Evolutionary conservation across 1,140 invertebrate species (phyloP), one percentile per base, ranked within the genome.

Genomic region (Venturia canescens): DNA sequence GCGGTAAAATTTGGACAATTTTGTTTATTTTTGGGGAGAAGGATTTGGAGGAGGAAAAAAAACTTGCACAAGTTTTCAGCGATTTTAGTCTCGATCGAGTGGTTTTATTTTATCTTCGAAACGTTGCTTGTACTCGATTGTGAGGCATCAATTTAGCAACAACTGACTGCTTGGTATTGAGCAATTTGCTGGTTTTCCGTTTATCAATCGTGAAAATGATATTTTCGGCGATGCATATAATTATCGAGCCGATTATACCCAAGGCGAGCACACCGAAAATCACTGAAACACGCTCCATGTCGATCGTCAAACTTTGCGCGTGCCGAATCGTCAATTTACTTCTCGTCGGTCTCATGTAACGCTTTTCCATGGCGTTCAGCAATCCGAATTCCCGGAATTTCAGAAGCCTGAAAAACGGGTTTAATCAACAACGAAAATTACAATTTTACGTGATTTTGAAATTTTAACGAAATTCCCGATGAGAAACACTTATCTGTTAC

Each of bases 161-260:
- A 57, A 9, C 27, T 26, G 4, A 0, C 15, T 63, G 21, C 15
- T 3, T 63, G 3, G 15, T 0, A 26, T 13, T 26, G 0, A 31
- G 16, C 18, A 4, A 27, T 74, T 53, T 3, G 27, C 18, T 2
- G 48, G 15, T 27, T 53, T 53, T 53, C 16, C 71, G 71, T 27
- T 53, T 74, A 18, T 53, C 53, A 5, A 74, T 26, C 2, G 26
- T n/a, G 18, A 53, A 50, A 29, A 74, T 50, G 23, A 74, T 74
- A 74, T 74, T 74, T 26, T 74, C 71, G 5, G n/a, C 44, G 26
- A 74, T 31, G 26, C 71, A 74, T 27, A 74, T 53, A 26, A 74
- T 26, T n/a, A 74, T 53, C 23, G 71, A 74, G n/a, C 5, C 71
- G 38, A 74, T 1, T 3, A 74, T 53, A 29, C 71, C 71, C 0